Evolutionary conservation across 37 sponge, comb jelly and placozoan species (phyloP), one percentile per base, ranked within the genome.

Genomic region (Aplysina aerophoba): DNA sequence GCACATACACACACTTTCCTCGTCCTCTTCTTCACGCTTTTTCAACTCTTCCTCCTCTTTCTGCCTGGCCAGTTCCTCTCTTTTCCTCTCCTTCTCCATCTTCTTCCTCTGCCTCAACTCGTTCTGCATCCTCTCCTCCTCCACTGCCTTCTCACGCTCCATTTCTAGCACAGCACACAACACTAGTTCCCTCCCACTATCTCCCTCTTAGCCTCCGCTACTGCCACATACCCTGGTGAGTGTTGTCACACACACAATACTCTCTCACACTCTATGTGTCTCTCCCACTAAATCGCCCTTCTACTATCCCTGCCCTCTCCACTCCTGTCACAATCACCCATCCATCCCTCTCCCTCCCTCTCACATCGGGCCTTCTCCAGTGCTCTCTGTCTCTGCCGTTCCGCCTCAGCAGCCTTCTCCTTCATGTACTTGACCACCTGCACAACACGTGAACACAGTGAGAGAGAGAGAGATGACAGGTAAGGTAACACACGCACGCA

Each of bases 371-470:
- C 65, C 64, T 58, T 79, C 40, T 73, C 78, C 0, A 92, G 67
- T 50, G 84, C 73, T 72, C 84, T 88, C 74, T 94, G 90, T 27
- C 72, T 82, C 57, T 39, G 15, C 61, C 88, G 92, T 37, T 95
- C 95, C 15, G 57, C 80, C 21, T 92, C 88, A 50, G 95, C 75
- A 31, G 90, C 79, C 55, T 37, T 73, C 44, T 75, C 58, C 66
- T 85, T 89, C 88, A 95, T 36, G 14, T 75, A 93, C 16, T 34
- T 53, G 28, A 93, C 19, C 38, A 90, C 93, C 95, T 92, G 67
- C 4, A 53, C 12, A 30, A 30, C 14, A 55, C 22, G 17, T 61
- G 12, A 74, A 34, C 25, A 8, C n/a, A n/a, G n/a, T n/a, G n/a
- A n/a, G n/a, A n/a, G n/a, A n/a, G n/a, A n/a, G n/a, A n/a, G n/a